These are phyloP conservation scores for Trypoxylon attenuatum DNA, from an alignment of 2,888 invertebrate species.

Conservation along the genomic window DNA sequence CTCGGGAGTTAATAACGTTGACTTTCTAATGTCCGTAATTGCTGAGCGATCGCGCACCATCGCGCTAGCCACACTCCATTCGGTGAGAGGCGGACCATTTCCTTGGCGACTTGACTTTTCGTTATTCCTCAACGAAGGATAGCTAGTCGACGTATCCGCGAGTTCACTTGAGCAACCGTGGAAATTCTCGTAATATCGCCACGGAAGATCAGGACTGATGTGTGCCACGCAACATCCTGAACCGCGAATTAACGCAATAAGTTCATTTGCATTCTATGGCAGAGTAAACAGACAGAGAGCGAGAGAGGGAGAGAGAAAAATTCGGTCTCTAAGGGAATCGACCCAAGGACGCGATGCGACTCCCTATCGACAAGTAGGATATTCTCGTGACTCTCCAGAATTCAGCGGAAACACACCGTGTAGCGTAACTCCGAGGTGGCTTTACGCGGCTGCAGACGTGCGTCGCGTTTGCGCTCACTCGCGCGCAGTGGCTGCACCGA, in stretches of 20 bases:
- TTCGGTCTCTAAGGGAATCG: too few relatives aligned
- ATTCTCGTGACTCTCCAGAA: background rate
- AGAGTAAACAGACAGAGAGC: background rate
- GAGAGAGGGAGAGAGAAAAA: background rate
- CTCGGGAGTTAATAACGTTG: slow-evolving; percentile 20
- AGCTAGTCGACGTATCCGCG: background rate
- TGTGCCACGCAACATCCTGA: background rate
- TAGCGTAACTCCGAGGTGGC: background rate
- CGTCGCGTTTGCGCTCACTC: background rate
- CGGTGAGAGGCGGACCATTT: slow-evolving; percentile 32
- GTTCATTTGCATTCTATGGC: slow-evolving; percentile 1
- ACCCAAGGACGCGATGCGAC: too few relatives aligned
- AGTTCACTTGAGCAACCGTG: background rate
- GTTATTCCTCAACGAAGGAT: slow-evolving; percentile 31
- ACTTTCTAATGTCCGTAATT: slow-evolving; percentile 40
- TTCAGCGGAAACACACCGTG: background rate
- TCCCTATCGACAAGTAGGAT: too few relatives aligned
- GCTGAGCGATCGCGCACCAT: slow-evolving; percentile 8
- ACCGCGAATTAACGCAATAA: background rate
- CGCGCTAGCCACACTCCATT: slow-evolving; percentile 22
- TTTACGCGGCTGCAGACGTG: background rate
- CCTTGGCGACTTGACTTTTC: slow-evolving; percentile 15
- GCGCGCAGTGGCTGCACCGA: slow-evolving; percentile 40
- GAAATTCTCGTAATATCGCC: background rate
- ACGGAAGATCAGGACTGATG: background rate